Evolutionary conservation across 1,140 invertebrate species (phyloP).

Genomic region (Platorchestia sp.): DNA sequence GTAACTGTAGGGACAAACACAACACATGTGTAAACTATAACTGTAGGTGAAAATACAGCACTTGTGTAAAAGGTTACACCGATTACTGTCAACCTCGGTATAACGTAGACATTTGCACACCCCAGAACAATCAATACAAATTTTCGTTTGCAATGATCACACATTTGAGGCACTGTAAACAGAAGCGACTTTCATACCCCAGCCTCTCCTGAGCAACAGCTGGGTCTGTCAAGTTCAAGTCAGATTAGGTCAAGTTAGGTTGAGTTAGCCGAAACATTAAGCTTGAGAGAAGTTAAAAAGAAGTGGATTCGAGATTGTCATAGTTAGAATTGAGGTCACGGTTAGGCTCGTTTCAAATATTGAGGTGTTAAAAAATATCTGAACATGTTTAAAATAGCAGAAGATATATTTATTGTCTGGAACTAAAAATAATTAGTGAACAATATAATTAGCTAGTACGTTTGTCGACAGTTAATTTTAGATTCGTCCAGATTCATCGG

Average conservation of each 20-base stretch:
- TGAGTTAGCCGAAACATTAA: not conserved
- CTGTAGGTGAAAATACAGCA: too few relatives aligned
- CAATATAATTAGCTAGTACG: not conserved
- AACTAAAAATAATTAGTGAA: not conserved
- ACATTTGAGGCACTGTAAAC: not conserved
- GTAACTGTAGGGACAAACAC: too few relatives aligned
- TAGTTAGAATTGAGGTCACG: not conserved
- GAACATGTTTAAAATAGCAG: not conserved
- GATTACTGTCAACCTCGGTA: too few relatives aligned
- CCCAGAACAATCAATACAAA: too few relatives aligned
- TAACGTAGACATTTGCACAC: too few relatives aligned
- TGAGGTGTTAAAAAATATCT: not conserved
- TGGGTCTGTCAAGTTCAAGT: not conserved
- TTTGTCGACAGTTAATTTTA: not conserved
- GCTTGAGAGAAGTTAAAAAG: not conserved
- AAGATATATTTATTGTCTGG: not conserved
- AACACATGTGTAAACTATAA: too few relatives aligned
- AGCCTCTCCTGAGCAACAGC: not conserved
- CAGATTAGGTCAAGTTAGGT: not conserved
- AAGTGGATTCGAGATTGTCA: not conserved
- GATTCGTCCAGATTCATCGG: not conserved
- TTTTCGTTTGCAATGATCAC: too few relatives aligned
- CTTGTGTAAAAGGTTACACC: too few relatives aligned
- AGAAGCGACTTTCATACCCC: not conserved
- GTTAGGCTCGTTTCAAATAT: not conserved